phyloP scores from a whole-genome alignment of 92 coral and sea anemone genomes.

The Phymanthus crucifer region DNA sequence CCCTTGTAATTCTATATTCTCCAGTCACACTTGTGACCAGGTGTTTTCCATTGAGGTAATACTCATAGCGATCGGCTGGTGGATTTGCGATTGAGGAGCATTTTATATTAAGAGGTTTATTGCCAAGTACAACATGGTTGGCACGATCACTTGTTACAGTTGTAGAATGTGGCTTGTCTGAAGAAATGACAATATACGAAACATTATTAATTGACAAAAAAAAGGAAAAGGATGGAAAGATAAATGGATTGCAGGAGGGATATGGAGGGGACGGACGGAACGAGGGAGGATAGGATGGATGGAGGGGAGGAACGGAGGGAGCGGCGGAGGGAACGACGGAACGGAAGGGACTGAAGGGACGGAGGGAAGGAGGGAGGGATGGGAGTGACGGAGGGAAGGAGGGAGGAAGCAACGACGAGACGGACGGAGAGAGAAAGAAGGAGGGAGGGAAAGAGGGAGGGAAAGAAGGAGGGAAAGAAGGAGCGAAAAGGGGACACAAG shows the following conservation, averaged over 20 bases:
- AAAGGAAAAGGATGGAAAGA: not conserved
- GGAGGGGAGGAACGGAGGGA: not conserved
- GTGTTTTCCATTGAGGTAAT: conserved; percentile 53
- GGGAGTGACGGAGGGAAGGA: no score
- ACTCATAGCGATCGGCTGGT: conserved; percentile 58
- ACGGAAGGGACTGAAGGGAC: no score
- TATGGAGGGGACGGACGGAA: not conserved
- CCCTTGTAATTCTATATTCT: conserved; percentile 43
- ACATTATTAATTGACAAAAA: not conserved
- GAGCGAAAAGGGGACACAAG: no score
- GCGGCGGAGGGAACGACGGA: not conserved
- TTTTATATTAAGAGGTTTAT: conserved; percentile 50
- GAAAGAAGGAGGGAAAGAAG: not conserved
- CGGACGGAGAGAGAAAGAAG: no score
- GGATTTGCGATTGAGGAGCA: conserved; percentile 74
- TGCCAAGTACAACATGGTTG: conserved; percentile 62
- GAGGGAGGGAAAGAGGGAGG: not conserved
- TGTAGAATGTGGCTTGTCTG: conserved; percentile 67
- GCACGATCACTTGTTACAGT: conserved; percentile 43
- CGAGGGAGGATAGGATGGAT: no score
- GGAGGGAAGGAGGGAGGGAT: no score
- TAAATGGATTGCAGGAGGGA: not conserved
- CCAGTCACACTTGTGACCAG: conserved; percentile 48
- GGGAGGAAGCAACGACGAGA: no score
- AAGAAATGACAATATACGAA: not conserved